A percentile compares a stretch with the other conserved stretches of the same genome.
Conservation (phyloP, 1,140 invertebrate genomes). For the Zaprionus lachaisei region DNA sequence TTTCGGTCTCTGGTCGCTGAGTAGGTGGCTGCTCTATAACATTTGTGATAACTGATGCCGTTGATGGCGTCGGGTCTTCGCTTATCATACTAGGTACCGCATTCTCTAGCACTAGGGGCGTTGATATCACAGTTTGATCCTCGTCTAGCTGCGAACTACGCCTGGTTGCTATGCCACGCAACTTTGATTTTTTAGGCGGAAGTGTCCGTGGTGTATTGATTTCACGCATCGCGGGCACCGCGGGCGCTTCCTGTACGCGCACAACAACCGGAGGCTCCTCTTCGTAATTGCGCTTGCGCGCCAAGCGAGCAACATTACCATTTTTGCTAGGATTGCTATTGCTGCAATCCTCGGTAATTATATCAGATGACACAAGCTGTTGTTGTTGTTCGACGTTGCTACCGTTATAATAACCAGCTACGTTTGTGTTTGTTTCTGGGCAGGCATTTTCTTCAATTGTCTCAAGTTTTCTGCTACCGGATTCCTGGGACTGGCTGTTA, state of each 20-base stretch:
- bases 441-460: constrained; percentile 62
- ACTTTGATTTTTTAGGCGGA: constrained; percentile 84
- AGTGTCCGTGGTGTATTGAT: constrained; percentile 67
- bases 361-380: constrained; percentile 27
- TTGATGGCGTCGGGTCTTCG: constrained; percentile 50
- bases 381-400: constrained; percentile 49
- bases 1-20: constrained; percentile 10
- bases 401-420: constrained; percentile 62
- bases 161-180: constrained; percentile 58
- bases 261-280: constrained; percentile 29
- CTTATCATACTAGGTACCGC: constrained; percentile 77
- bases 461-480: constrained; percentile 53
- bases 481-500: constrained; percentile 24
- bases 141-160: constrained; percentile 86
- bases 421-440: constrained; percentile 35
- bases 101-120: constrained; percentile 71
- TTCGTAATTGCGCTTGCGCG: constrained; percentile 80
- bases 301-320: constrained; percentile 50
- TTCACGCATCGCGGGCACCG: constrained; percentile 48
- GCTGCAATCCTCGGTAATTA: constrained; percentile 41
- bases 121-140: constrained; percentile 85
- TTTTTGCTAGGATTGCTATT: constrained; percentile 58
- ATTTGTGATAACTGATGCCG: constrained; percentile 1
- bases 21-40: neutral
- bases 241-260: constrained; percentile 35